phyloP scores from a whole-genome alignment of 1,140 invertebrate genomes.

The Lithobius niger region DNA sequence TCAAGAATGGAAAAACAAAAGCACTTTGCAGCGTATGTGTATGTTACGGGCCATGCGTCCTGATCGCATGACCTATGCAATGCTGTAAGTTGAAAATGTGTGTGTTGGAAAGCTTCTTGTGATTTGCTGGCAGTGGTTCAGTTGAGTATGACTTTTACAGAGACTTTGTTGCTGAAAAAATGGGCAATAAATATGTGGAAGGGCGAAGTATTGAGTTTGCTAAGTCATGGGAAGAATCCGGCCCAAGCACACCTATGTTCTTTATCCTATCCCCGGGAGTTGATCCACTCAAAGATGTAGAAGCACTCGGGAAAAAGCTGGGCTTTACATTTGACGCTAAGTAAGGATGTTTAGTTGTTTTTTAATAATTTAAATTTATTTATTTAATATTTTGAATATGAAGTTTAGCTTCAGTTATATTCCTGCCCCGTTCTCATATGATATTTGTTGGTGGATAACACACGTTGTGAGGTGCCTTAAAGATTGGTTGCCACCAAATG shows the following conservation, averaged over 20 bases:
- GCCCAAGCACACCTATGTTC: conserved; percentile 82
- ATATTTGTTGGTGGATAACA: too few species aligned
- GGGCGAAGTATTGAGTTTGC: conserved; percentile 75
- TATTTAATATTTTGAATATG: too few species aligned
- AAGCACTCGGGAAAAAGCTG: conserved; percentile 67
- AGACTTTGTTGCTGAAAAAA: conserved; percentile 86
- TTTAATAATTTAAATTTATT: too few species aligned
- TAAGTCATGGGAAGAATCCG: conserved; percentile 90
- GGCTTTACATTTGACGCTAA: conserved; percentile 56
- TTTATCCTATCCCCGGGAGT: conserved; percentile 94
- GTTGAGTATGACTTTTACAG: too few species aligned
- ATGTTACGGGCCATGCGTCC: conserved; percentile 87
- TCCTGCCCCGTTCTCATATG: too few species aligned
- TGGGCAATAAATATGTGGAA: conserved; percentile 80
- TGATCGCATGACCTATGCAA: conserved; percentile 80
- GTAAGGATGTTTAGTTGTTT: background rate
- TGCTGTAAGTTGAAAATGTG: conserved; percentile 33
- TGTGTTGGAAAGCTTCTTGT: background rate
- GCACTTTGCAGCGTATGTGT: conserved; percentile 73
- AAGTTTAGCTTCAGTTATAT: too few species aligned
- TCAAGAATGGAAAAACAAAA: conserved; percentile 96
- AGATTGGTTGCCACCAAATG: too few species aligned
- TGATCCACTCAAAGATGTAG: conserved; percentile 90
- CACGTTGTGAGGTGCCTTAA: too few species aligned
- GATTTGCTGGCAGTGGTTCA: conserved; percentile 29